Evolutionary conservation across 37 sponge, comb jelly and placozoan species (phyloP).

Genomic region (Ianthella basta): DNA sequence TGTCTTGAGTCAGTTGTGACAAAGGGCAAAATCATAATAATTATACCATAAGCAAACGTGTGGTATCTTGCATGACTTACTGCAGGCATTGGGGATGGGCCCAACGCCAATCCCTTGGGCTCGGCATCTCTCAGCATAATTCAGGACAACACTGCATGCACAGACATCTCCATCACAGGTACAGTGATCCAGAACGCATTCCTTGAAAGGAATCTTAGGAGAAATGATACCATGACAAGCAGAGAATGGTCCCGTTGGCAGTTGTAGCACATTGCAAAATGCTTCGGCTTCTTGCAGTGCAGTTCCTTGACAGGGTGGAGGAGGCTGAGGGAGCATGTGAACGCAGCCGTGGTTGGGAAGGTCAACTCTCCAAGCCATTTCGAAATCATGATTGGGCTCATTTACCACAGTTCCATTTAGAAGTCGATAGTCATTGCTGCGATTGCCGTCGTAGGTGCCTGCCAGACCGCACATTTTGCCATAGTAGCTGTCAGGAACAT

Average conservation of each 20-base stretch:
- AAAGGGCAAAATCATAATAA: too few relatives aligned
- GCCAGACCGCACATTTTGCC: constrained; percentile 18
- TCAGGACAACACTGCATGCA: constrained; percentile 4
- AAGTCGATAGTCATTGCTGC: not conserved
- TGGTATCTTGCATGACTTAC: too few relatives aligned
- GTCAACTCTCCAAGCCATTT: not conserved
- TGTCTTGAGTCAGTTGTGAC: too few relatives aligned
- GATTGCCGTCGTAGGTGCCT: constrained; percentile 1
- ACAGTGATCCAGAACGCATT: constrained; percentile 12
- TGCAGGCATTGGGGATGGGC: not conserved
- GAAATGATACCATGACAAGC: not conserved
- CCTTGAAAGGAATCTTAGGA: not conserved
- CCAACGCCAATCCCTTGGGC: not conserved
- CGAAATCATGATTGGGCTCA: not conserved
- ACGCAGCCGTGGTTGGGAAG: not conserved
- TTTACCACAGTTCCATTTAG: not conserved
- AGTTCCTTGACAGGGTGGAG: not conserved
- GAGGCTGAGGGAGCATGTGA: not conserved
- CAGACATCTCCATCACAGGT: not conserved
- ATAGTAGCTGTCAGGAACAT: not conserved
- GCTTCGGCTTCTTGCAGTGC: not conserved
- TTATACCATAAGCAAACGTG: too few relatives aligned
- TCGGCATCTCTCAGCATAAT: constrained; percentile 9
- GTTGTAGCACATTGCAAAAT: not conserved
- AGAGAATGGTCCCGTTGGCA: not conserved